These are phyloP conservation scores for Antitype chi DNA, from an alignment of 2,888 invertebrate genomes.

Conservation along the genomic window DNA sequence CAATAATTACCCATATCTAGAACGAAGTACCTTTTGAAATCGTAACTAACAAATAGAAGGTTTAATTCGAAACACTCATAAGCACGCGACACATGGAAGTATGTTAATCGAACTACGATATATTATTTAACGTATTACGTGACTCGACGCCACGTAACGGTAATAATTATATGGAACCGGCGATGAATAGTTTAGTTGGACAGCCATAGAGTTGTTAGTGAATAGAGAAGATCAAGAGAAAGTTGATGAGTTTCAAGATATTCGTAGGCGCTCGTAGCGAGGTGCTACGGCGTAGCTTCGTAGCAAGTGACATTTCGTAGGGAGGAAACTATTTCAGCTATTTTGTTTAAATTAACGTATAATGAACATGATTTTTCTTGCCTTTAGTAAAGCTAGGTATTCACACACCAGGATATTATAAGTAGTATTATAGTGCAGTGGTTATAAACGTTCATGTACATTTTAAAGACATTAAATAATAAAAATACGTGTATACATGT, in stretches of 20 bases:
- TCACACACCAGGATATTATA: neutral
- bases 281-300: slow-evolving; percentile 41
- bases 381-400: too few species aligned
- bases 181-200: slow-evolving; percentile 79
- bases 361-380: too few species aligned
- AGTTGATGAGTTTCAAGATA: neutral
- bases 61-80: slow-evolving; percentile 68
- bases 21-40: slow-evolving; percentile 54
- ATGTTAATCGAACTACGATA: slow-evolving; percentile 78
- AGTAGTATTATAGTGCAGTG: neutral
- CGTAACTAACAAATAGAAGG: slow-evolving; percentile 66
- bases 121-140: slow-evolving; percentile 82
- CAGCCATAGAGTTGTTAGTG: slow-evolving; percentile 38
- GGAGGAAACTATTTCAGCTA: neutral
- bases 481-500: neutral
- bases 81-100: slow-evolving; percentile 71
- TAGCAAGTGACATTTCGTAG: neutral
- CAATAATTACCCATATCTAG: slow-evolving; percentile 52
- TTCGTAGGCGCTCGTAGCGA: slow-evolving; percentile 28
- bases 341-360: neutral
- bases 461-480: neutral
- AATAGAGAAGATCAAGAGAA: slow-evolving; percentile 25
- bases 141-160: slow-evolving; percentile 75
- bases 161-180: slow-evolving; percentile 81
- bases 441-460: neutral